phyloP scores from a whole-genome alignment of 2,888 invertebrate genomes.

The Hirudinaria manillensis region DNA sequence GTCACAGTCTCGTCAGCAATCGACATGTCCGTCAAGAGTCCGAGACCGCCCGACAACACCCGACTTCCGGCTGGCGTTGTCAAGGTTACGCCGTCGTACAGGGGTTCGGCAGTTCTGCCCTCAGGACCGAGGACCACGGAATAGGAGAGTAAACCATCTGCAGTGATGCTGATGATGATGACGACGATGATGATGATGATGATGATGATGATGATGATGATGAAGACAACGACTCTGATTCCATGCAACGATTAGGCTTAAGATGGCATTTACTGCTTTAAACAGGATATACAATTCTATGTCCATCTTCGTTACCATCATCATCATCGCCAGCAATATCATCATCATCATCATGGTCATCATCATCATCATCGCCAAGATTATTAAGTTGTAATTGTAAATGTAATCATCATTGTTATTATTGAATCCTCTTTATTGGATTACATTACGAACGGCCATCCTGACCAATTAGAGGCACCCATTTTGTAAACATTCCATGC shows the following conservation, averaged over 20 bases:
- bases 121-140: background rate
- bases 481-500: too few relatives aligned
- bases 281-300: background rate
- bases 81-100: background rate
- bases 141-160: conserved; percentile 1
- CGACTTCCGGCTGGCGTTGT: conserved; percentile 2
- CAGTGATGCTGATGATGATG: conserved; percentile 22
- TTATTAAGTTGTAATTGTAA: background rate
- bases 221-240: conserved; percentile 24
- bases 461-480: too few relatives aligned
- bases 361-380: conserved; percentile 6
- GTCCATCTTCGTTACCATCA: conserved; percentile 17
- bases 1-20: background rate
- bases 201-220: conserved; percentile 27
- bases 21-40: conserved; percentile 3
- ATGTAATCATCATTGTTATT: background rate
- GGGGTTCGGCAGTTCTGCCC: background rate
- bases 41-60: conserved; percentile 4
- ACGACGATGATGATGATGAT: conserved; percentile 28
- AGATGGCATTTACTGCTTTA: background rate
- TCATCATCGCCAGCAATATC: conserved; percentile 11
- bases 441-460: too few relatives aligned
- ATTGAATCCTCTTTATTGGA: too few relatives aligned
- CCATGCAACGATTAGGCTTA: conserved; percentile 21
- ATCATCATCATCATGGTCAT: conserved; percentile 23